A percentile compares a stretch with the other conserved stretches of the same genome.
Conservation (phyloP, 2,113 vertebrate genomes). For the Procavia capensis region DNA sequence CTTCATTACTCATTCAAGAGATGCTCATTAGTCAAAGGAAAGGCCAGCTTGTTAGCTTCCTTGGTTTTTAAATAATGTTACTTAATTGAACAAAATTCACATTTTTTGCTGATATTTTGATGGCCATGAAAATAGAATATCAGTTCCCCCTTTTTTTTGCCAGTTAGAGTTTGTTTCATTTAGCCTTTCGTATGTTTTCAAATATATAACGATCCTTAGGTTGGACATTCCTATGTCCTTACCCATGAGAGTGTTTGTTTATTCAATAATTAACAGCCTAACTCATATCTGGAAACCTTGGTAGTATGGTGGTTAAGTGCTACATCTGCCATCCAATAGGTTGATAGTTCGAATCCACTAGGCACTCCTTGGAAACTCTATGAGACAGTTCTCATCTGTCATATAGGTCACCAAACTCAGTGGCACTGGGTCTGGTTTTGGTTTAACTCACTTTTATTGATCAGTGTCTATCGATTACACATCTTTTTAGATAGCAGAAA, state of each 20-base stretch:
- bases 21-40: background rate
- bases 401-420: too few relatives aligned
- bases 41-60: background rate
- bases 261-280: background rate
- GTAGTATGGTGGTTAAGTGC: too few relatives aligned
- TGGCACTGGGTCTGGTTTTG: too few relatives aligned
- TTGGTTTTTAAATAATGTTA: background rate
- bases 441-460: background rate
- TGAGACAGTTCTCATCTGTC: too few relatives aligned
- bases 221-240: background rate
- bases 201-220: background rate
- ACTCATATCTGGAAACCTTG: too few relatives aligned
- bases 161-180: background rate
- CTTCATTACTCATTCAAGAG: background rate
- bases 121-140: background rate
- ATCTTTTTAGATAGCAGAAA: background rate
- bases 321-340: too few relatives aligned
- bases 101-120: background rate
- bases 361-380: too few relatives aligned
- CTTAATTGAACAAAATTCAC: background rate
- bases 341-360: too few relatives aligned
- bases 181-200: accelerated
- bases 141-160: accelerated
- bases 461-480: background rate
- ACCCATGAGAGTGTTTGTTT: background rate